phyloP scores from a whole-genome alignment of 2,113 vertebrate genomes.

The Poeciliopsis occidentalis region DNA sequence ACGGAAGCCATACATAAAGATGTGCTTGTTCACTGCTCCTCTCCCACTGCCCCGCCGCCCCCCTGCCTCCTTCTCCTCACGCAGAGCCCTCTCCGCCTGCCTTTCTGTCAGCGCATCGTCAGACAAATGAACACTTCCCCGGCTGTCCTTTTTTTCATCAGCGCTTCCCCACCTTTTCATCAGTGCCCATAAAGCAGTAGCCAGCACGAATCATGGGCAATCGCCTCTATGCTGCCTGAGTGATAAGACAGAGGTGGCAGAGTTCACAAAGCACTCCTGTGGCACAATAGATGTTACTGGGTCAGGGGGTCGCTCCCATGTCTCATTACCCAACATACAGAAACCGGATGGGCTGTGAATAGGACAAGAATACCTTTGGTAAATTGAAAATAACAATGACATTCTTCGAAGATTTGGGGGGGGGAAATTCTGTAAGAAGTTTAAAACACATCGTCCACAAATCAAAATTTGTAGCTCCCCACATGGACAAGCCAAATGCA shows the following conservation, averaged over 20 bases:
- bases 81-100: conserved; percentile 12
- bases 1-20: conserved; percentile 78
- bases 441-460: neutral
- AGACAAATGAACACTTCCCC: conserved; percentile 75
- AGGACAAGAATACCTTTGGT: neutral
- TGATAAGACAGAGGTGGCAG: conserved; percentile 68
- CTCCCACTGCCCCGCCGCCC: neutral
- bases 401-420: neutral
- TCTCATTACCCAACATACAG: conserved; percentile 60
- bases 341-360: conserved; percentile 9
- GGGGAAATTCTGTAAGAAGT: neutral
- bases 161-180: conserved; percentile 71
- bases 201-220: conserved; percentile 67
- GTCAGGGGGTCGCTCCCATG: conserved; percentile 65
- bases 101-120: conserved; percentile 51
- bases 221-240: conserved; percentile 68
- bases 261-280: conserved; percentile 64
- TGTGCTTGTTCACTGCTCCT: conserved; percentile 65
- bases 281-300: conserved; percentile 73
- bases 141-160: conserved; percentile 68
- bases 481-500: neutral
- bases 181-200: conserved; percentile 73
- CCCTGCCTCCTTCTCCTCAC: conserved; percentile 7
- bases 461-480: neutral
- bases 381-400: neutral